These are phyloP conservation scores for Tetramorium simillimum DNA, from an alignment of 1,140 invertebrate species.

Conservation along the genomic window DNA sequence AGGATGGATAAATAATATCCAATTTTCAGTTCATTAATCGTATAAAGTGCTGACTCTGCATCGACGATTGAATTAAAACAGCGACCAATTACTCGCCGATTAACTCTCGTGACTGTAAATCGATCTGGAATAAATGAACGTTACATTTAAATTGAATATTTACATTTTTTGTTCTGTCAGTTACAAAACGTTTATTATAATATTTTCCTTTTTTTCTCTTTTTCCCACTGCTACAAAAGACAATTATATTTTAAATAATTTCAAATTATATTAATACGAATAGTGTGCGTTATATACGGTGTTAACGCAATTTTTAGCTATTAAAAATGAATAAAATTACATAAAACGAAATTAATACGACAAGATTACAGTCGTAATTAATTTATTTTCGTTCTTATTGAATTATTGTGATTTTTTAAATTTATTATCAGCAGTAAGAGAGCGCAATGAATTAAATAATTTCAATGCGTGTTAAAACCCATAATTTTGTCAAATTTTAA, in stretches of 20 bases:
- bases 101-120: constrained; percentile 53
- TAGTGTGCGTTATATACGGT: background rate
- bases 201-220: background rate
- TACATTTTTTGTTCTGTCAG: constrained; percentile 26
- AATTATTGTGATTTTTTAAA: background rate
- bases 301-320: background rate
- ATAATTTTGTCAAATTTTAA: constrained; percentile 68
- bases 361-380: background rate
- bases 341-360: background rate
- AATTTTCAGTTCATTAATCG: constrained; percentile 62
- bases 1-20: constrained; percentile 49
- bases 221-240: background rate
- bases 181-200: constrained; percentile 28
- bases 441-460: constrained; percentile 57
- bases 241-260: background rate
- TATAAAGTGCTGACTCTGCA: constrained; percentile 45
- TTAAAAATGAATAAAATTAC: background rate
- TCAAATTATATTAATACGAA: constrained; percentile 7
- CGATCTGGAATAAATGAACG: constrained; percentile 18
- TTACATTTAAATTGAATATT: constrained; percentile 41
- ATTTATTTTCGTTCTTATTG: background rate
- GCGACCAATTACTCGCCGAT: constrained; percentile 53
- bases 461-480: constrained; percentile 39
- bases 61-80: constrained; percentile 56
- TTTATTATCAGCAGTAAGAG: constrained; percentile 10